Base-by-base conservation (phyloP, 2,888 invertebrate species). In the Danaus chrysippus region DNA sequence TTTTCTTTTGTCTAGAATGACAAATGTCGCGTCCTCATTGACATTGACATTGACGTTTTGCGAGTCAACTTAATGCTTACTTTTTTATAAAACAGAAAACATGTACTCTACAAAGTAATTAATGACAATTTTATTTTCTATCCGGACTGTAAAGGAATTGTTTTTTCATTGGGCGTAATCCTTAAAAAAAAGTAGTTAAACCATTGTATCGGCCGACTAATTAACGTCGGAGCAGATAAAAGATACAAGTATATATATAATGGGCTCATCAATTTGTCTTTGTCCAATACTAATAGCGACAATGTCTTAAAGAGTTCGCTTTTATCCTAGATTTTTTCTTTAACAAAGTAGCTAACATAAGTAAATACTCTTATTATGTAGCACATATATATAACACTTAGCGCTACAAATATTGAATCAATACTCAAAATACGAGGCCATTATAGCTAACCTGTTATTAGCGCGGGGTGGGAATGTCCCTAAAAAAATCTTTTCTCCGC, bases 211-310 rank as follows among this genome's bases (percentile, higher is more conserved):
- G 10, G 10, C 17, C 15, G 17, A 10, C n/a, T 49, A 49, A 49
- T 49, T 49, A 49, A 49, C 46, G n/a, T 46, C 10, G 15, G n/a
- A 46, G 15, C 13, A 46, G 46, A 46, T 46, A 46, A 46, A 46
- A 46, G 46, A 44, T n/a, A 46, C 49, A 49, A 49, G 49, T 17
- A 10, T 49, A 3, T 49, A 49, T 49, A 56, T 76, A 75, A 75
- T 76, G 73, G 74, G 73, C 73, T 75, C 66, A 71, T 68, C 78
- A 69, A 82, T 82, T 79, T 79, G 75, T 82, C 79, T 74, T 69
- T 74, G 77, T 78, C 63, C 56, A 59, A 68, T 73, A 71, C 74
- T 75, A 74, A 72, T 71, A 69, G 72, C 71, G 72, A 74, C 43
- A 12, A 12, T 12, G 12, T 13, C 56, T 43, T 56, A 49, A 49